Evolutionary conservation across 2,888 invertebrate genomes (phyloP).

Genomic region (Hybos culiciformis): DNA sequence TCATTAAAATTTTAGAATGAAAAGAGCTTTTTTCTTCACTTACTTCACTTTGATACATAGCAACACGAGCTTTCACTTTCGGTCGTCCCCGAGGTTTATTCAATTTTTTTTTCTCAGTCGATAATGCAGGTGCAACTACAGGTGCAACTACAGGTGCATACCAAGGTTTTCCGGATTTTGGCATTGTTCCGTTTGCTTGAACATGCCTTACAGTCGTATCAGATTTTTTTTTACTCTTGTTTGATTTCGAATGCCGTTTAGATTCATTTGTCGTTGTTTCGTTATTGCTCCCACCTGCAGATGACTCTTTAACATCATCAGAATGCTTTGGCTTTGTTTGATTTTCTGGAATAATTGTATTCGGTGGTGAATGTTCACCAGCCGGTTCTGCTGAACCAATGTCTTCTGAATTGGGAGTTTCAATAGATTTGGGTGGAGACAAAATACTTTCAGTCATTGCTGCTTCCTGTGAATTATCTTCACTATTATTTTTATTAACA

Average conservation of each 20-base stretch:
- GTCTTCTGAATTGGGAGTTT: no score
- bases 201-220: constrained; percentile 12
- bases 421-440: constrained; percentile 12
- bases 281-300: no score
- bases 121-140: no score
- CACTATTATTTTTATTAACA: constrained; percentile 1
- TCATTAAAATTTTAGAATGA: not conserved
- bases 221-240: constrained; percentile 8
- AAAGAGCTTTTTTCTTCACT: constrained; percentile 16
- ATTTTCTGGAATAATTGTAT: no score
- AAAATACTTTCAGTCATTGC: constrained; percentile 14
- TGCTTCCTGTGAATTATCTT: constrained; percentile 11
- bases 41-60: constrained; percentile 46
- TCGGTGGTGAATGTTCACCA: no score
- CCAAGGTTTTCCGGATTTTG: constrained; percentile 33
- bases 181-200: constrained; percentile 33
- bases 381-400: no score
- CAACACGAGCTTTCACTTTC: constrained; percentile 35
- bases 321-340: no score
- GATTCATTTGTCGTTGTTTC: not conserved
- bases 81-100: constrained; percentile 34
- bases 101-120: constrained; percentile 28
- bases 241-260: constrained; percentile 5
- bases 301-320: no score
- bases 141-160: constrained; percentile 28